Evolutionary conservation across 2,797 vertebrate species (phyloP).

Genomic region (Kryptopterus vitreolus): DNA sequence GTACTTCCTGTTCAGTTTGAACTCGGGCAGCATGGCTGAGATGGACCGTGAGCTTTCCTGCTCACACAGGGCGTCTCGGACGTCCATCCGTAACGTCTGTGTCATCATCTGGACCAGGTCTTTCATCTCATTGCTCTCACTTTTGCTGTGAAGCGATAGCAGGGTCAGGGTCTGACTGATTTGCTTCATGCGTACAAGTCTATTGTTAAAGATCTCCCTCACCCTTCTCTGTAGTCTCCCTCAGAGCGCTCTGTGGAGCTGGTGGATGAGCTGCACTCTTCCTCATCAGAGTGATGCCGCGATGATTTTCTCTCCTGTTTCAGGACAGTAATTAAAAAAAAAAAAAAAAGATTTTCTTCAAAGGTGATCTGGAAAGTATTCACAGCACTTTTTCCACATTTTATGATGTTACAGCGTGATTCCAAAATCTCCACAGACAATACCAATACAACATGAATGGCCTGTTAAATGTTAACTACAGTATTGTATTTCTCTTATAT

Average conservation of each 20-base stretch:
- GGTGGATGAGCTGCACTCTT: constrained; percentile 88
- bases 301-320: constrained; percentile 58
- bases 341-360: no score
- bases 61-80: constrained; percentile 69
- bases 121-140: constrained; percentile 81
- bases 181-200: not conserved
- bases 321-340: constrained; percentile 7
- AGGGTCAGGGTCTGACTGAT: not conserved
- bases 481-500: no score
- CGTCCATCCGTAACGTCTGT: constrained; percentile 84
- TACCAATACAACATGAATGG: no score
- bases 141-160: constrained; percentile 72
- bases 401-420: no score
- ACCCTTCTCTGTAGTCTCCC: constrained; percentile 84
- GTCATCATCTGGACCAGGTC: constrained; percentile 96
- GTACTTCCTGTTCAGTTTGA: constrained; percentile 86
- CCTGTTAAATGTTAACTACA: no score
- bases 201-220: constrained; percentile 35
- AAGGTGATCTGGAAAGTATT: no score
- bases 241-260: constrained; percentile 92
- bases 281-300: constrained; percentile 77
- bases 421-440: no score
- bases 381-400: no score
- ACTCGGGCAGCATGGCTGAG: constrained; percentile 74
- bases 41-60: constrained; percentile 53